These are phyloP conservation scores for Proales similis DNA, from an alignment of 1,140 invertebrate genomes.

Conservation along the genomic window DNA sequence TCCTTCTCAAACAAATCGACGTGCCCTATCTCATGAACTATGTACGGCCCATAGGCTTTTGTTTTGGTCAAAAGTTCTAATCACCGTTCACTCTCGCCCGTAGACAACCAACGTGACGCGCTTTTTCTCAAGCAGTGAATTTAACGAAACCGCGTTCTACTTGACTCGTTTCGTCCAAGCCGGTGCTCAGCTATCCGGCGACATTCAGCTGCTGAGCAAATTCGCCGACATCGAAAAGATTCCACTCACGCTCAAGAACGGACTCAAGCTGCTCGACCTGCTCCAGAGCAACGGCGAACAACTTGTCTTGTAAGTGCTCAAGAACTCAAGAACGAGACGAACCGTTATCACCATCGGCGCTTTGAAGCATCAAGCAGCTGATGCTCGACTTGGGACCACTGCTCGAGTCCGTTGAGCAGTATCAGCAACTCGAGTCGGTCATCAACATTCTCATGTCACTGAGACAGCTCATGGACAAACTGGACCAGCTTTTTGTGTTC, in stretches of 20 bases:
- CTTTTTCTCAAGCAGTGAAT: constrained; percentile 32
- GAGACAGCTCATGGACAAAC: constrained; percentile 7
- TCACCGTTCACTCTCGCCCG: neutral
- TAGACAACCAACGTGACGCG: constrained; percentile 11
- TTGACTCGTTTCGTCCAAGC: constrained; percentile 29
- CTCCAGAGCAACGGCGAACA: constrained; percentile 15
- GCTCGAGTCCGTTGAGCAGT: constrained; percentile 18
- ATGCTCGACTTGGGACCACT: constrained; percentile 15
- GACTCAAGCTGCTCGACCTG: constrained; percentile 28
- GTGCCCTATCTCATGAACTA: constrained; percentile 23
- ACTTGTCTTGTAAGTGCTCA: constrained; percentile 31
- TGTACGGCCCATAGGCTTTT: neutral
- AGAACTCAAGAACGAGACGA: no score
- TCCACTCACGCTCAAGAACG: neutral
- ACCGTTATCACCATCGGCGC: no score
- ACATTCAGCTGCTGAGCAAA: constrained; percentile 4
- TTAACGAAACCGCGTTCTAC: constrained; percentile 35
- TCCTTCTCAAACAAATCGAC: constrained; percentile 26
- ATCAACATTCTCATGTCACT: constrained; percentile 9
- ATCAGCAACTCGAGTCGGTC: constrained; percentile 19
- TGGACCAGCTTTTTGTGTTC: constrained; percentile 25
- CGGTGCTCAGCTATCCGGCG: constrained; percentile 9
- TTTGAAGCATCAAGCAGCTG: constrained; percentile 14
- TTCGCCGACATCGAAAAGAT: constrained; percentile 26
- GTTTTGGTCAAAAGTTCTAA: neutral